Evolutionary conservation across 2,113 vertebrate species (phyloP), one percentile per base, ranked within the genome.

Genomic region (Pitta sordida): DNA sequence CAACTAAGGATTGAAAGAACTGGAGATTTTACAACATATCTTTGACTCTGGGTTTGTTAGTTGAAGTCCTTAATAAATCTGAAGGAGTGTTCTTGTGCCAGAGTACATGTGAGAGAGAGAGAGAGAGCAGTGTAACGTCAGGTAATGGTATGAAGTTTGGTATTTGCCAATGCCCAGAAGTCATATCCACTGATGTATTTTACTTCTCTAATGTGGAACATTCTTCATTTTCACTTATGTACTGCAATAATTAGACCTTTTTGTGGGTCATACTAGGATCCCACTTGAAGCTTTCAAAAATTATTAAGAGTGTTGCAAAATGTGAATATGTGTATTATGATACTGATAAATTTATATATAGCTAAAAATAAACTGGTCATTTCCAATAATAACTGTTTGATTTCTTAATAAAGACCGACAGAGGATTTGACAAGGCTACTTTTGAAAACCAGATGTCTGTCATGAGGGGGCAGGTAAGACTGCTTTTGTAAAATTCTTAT

Each of bases 371-470:
- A 70, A 27, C 17, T 4, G 15, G 5, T 81, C 8, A 32, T 69
- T 94, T 77, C 52, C 55, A 81, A 3, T 85, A 58, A 29, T 43
- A 88, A 93, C 30, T 87, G 3, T 83, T 71, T 68, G 11, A 81
- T 83, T 56, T 84, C 79, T 91, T 92, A 15, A 80, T 94, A 89
- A 94, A 99, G 99, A 98, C 96, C 6, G 99, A 99, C 96, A 99
- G 98, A 98, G 98, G 98, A 53, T 99, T 99, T 93, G 99, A 99
- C 97, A 99, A 98, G 97, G 97, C 98, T 83, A 98, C 98, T 94
- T 99, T 99, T 97, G 99, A 99, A 97, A 98, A 97, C 91, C 99
- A 99, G 96, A 99, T 99, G 99, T 99, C 99, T 30, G 99, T 99
- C 46, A 99, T 99, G 99, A 98, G 99, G 79, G 99, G 99, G 49